Percentiles rank a stretch among this genome's conserved stretches.
Evolutionary conservation across 2,797 vertebrate species (phyloP).

Genomic region (Babyrousa celebensis): DNA sequence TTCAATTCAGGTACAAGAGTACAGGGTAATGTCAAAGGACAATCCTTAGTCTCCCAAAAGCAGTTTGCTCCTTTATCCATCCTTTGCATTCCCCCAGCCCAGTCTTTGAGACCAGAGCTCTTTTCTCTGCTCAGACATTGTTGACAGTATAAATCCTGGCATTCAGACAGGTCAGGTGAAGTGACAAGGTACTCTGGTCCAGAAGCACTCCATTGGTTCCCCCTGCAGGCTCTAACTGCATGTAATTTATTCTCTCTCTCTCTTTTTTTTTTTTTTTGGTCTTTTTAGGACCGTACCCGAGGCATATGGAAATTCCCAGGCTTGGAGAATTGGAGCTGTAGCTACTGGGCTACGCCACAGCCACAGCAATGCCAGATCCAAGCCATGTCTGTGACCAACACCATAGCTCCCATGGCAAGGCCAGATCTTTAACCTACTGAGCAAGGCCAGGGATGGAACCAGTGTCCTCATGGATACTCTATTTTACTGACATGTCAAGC

Average conservation of each 20-base stretch:
- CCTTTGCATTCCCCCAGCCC: neutral
- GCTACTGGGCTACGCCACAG: too few relatives aligned
- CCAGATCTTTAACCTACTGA: too few relatives aligned
- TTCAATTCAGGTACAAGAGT: slow-evolving; percentile 15
- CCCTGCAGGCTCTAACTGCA: slow-evolving; percentile 5
- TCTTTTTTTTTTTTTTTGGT: too few relatives aligned
- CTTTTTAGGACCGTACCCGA: too few relatives aligned
- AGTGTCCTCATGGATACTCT: neutral
- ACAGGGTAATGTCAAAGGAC: neutral
- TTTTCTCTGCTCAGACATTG: slow-evolving; percentile 56
- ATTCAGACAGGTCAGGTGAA: slow-evolving; percentile 70
- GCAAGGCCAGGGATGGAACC: too few relatives aligned
- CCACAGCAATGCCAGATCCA: too few relatives aligned
- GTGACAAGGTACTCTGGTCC: slow-evolving; percentile 49
- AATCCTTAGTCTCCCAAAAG: slow-evolving; percentile 37
- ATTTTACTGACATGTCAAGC: slow-evolving; percentile 41
- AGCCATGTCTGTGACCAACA: too few relatives aligned
- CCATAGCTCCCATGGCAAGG: too few relatives aligned
- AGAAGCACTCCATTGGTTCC: slow-evolving; percentile 1
- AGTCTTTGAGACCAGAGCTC: slow-evolving; percentile 59
- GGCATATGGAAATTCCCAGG: too few relatives aligned
- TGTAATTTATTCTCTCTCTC: neutral
- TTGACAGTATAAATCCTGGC: slow-evolving; percentile 67
- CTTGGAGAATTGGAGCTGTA: too few relatives aligned
- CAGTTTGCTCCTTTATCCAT: slow-evolving; percentile 23